These are phyloP conservation scores for Orthonyx spaldingii DNA, from an alignment of 2,113 vertebrate genomes.

Conservation along the genomic window DNA sequence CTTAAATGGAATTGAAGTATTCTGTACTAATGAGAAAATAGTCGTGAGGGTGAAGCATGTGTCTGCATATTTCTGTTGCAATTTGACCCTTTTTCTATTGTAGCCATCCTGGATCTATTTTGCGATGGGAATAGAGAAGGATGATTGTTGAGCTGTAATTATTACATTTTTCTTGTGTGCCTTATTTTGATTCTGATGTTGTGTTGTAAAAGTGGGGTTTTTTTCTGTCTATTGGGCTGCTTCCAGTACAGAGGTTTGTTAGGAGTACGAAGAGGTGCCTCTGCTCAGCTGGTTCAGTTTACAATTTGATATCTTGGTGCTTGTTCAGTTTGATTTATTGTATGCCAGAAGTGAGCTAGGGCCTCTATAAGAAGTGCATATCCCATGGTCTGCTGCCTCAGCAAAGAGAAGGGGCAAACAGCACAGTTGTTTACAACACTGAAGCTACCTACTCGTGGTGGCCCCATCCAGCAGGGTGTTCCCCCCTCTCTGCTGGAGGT, in stretches of 20 bases:
- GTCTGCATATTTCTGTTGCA: background rate
- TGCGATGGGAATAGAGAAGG: background rate
- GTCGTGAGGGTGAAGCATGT: background rate
- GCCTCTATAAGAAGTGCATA: background rate
- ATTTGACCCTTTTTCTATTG: background rate
- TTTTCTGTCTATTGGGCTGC: background rate
- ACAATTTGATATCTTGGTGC: background rate
- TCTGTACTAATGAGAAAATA: background rate
- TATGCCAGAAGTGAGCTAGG: background rate
- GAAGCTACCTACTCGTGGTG: rapidly evolving
- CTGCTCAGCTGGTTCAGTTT: background rate
- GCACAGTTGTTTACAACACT: background rate
- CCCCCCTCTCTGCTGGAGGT: background rate
- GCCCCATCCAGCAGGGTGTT: background rate
- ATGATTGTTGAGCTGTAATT: background rate
- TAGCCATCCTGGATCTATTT: background rate
- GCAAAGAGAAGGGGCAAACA: background rate
- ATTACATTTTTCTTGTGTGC: background rate
- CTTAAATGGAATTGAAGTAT: background rate
- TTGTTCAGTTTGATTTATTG: background rate
- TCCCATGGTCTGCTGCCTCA: background rate
- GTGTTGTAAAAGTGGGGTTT: background rate
- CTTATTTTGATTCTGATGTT: background rate
- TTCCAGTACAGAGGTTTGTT: background rate
- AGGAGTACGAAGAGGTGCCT: background rate